Percentiles rank a stretch among this genome's conserved stretches.
Conservation (phyloP, 2,888 invertebrate genomes). For the Perdita meconis region DNA sequence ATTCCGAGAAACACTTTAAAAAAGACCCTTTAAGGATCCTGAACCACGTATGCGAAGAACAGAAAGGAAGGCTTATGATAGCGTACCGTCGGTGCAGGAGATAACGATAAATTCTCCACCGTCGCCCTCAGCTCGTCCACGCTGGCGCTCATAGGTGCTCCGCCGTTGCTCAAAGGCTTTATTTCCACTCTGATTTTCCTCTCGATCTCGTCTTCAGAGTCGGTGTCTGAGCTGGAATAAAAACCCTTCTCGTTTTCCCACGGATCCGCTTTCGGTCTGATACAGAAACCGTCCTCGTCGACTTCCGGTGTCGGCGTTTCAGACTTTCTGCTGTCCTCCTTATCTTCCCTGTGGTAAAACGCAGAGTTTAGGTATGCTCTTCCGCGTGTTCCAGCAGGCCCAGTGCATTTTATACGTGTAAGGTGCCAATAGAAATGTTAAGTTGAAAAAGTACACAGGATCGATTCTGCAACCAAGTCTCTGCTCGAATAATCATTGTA, state of each 20-base stretch:
- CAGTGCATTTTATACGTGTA: conserved; percentile 68
- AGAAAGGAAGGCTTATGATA: no score
- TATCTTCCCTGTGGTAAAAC: conserved; percentile 87
- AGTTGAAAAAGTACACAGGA: background rate
- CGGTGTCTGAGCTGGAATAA: conserved; percentile 94
- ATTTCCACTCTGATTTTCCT: conserved; percentile 97
- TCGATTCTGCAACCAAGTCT: conserved; percentile 13
- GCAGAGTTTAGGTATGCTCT: conserved; percentile 31
- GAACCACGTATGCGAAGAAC: no score
- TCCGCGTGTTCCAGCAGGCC: conserved; percentile 70
- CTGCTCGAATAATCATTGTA: background rate
- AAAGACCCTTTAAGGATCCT: no score
- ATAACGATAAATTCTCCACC: conserved; percentile 94
- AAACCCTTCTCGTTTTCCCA: conserved; percentile 93
- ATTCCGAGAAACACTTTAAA: no score
- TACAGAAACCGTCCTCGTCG: conserved; percentile 97
- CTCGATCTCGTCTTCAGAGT: conserved; percentile 95
- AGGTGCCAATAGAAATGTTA: conserved; percentile 13
- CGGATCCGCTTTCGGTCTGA: conserved; percentile 92
- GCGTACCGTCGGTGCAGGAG: conserved; percentile 89
- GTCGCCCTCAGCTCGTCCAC: conserved; percentile 97
- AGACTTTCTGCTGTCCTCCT: conserved; percentile 86
- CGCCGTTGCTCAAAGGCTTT: conserved; percentile 96
- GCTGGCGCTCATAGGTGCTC: conserved; percentile 96
- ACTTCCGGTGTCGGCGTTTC: conserved; percentile 90